Evolutionary conservation across 2,888 invertebrate species (phyloP).

Genomic region (Amphipoea oculea): DNA sequence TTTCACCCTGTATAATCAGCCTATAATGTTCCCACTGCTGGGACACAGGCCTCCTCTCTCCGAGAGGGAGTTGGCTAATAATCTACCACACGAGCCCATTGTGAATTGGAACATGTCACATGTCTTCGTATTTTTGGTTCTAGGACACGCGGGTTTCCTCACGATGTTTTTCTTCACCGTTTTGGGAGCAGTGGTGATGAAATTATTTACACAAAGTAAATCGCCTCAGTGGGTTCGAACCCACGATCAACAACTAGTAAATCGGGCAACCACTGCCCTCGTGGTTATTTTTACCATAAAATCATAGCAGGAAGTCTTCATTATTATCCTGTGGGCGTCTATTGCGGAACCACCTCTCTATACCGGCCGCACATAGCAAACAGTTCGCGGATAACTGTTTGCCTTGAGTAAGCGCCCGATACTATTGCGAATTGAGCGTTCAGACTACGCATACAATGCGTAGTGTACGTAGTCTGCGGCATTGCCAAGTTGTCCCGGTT

Average conservation of each 20-base stretch:
- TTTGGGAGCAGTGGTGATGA: background rate
- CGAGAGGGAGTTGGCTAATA: background rate
- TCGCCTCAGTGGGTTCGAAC: no score
- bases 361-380: slow-evolving; percentile 20
- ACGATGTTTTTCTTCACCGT: background rate
- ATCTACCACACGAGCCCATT: background rate
- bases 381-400: slow-evolving; percentile 29
- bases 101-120: background rate
- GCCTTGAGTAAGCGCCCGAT: slow-evolving; percentile 35
- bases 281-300: background rate
- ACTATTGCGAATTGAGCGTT: slow-evolving; percentile 33
- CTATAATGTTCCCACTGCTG: background rate
- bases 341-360: slow-evolving; percentile 5
- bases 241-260: no score
- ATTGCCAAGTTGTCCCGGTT: slow-evolving; percentile 7
- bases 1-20: no score
- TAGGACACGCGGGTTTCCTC: background rate
- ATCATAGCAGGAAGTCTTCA: background rate
- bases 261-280: background rate
- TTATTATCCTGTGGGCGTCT: slow-evolving; percentile 3
- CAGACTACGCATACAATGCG: slow-evolving; percentile 20
- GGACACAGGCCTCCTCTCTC: no score
- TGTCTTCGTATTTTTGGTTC: background rate
- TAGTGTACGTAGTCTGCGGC: slow-evolving; percentile 20
- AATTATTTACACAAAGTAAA: background rate